phyloP scores from a whole-genome alignment of 1,140 invertebrate genomes.

The Nebria ingens region DNA sequence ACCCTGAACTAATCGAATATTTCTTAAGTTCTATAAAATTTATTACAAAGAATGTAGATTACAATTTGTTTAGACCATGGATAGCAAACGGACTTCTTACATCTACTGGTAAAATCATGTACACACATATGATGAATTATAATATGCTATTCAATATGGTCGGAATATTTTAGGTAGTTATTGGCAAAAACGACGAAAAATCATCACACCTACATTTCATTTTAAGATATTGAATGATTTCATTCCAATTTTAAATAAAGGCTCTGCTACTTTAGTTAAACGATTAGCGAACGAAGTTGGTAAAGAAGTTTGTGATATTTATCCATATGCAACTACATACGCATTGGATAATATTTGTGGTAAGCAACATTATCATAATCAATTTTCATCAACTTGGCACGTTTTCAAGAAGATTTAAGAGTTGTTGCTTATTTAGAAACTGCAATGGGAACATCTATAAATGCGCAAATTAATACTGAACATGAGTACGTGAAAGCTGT shows the following conservation, averaged over 20 bases:
- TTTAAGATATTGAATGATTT: conserved; percentile 80
- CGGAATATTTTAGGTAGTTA: conserved; percentile 46
- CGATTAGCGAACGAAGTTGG: conserved; percentile 49
- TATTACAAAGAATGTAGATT: background rate
- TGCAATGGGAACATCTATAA: conserved; percentile 67
- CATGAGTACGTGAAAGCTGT: conserved; percentile 51
- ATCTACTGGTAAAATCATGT: background rate
- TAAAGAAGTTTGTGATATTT: conserved; percentile 53
- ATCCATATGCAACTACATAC: conserved; percentile 62
- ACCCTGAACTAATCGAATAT: background rate
- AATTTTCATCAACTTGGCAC: too few species aligned
- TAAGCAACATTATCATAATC: too few species aligned
- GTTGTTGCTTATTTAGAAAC: conserved; percentile 41
- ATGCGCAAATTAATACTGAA: conserved; percentile 55
- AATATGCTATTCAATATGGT: background rate
- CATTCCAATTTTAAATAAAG: conserved; percentile 66
- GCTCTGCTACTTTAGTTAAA: conserved; percentile 52
- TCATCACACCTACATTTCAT: conserved; percentile 80
- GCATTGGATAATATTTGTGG: conserved; percentile 78
- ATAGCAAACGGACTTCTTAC: background rate
- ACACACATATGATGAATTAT: background rate
- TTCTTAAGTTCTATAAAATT: background rate
- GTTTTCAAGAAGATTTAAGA: background rate
- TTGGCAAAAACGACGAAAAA: conserved; percentile 51
- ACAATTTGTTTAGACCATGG: background rate